phyloP scores from a whole-genome alignment of 2,888 invertebrate species.

The Rhyacophila evoluta region DNA sequence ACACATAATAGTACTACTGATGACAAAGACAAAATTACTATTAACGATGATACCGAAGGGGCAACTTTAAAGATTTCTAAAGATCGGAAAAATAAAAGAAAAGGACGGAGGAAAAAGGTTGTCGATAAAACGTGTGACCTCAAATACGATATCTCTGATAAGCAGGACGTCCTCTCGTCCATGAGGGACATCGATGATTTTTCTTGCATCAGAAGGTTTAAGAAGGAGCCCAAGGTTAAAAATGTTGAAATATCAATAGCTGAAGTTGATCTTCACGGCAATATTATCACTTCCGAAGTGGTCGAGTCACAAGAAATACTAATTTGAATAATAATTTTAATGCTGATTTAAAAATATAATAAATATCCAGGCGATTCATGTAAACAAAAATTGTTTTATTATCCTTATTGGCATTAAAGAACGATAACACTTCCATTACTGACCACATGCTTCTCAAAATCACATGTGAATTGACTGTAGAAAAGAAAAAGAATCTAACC shows the following conservation, averaged over 20 bases:
- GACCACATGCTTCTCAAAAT: no score
- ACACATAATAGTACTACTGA: neutral
- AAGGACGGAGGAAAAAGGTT: neutral
- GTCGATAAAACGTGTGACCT: neutral
- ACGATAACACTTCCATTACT: no score
- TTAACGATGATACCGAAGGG: slow-evolving; percentile 33
- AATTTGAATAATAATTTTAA: neutral
- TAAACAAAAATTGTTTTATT: no score
- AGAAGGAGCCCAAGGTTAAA: slow-evolving; percentile 56
- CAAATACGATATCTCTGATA: slow-evolving; percentile 10
- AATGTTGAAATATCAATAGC: slow-evolving; percentile 74
- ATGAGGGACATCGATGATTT: slow-evolving; percentile 37
- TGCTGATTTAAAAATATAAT: no score
- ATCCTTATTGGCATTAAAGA: no score
- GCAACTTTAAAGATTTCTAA: neutral
- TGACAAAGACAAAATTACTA: slow-evolving; percentile 45
- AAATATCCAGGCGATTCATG: no score
- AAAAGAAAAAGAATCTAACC: no score
- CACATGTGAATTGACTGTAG: no score
- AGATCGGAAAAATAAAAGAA: neutral
- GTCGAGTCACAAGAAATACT: slow-evolving; percentile 68
- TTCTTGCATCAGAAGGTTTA: slow-evolving; percentile 49
- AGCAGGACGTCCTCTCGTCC: neutral
- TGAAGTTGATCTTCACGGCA: slow-evolving; percentile 76
- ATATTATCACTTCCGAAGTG: slow-evolving; percentile 72